Evolutionary conservation across 2,797 vertebrate species (phyloP).

Genomic region (Sciaenops ocellatus): DNA sequence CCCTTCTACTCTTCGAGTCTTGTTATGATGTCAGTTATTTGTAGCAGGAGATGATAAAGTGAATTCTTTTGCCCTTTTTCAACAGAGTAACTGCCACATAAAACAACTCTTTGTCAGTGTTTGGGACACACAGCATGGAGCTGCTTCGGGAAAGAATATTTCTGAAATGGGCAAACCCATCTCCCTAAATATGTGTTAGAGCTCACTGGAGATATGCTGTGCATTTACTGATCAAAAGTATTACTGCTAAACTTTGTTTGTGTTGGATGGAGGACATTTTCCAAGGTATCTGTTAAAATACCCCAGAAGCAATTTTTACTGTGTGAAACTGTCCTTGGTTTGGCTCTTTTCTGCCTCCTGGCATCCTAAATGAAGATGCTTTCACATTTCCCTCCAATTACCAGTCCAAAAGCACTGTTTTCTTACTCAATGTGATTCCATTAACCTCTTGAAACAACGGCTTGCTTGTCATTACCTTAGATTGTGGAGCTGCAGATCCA

Average conservation of each 20-base stretch:
- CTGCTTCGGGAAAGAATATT: neutral
- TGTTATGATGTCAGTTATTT: slow-evolving; percentile 53
- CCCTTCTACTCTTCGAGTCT: slow-evolving; percentile 6
- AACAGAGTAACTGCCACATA: slow-evolving; percentile 6
- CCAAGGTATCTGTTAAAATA: slow-evolving; percentile 5
- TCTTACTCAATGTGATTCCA: slow-evolving; percentile 21
- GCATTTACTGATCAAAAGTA: slow-evolving; percentile 8
- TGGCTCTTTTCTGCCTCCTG: neutral
- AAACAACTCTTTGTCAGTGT: slow-evolving; percentile 23
- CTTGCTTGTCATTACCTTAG: slow-evolving; percentile 15
- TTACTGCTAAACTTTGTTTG: slow-evolving; percentile 5
- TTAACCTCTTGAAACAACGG: slow-evolving; percentile 33
- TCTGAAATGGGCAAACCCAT: neutral
- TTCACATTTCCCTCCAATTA: slow-evolving; percentile 20
- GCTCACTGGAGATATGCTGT: slow-evolving; percentile 7
- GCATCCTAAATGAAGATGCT: neutral
- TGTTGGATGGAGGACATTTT: slow-evolving; percentile 26
- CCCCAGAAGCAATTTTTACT: slow-evolving; percentile 22
- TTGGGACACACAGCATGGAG: slow-evolving; percentile 11
- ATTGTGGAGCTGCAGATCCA: slow-evolving; percentile 1
- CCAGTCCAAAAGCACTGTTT: slow-evolving; percentile 16
- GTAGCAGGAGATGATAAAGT: slow-evolving; percentile 51
- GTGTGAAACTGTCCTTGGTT: slow-evolving; percentile 18
- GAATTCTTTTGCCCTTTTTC: slow-evolving; percentile 26
- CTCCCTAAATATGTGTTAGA: neutral